These are phyloP conservation scores for Bactericera cockerelli DNA, from an alignment of 1,140 invertebrate species.

Conservation along the genomic window DNA sequence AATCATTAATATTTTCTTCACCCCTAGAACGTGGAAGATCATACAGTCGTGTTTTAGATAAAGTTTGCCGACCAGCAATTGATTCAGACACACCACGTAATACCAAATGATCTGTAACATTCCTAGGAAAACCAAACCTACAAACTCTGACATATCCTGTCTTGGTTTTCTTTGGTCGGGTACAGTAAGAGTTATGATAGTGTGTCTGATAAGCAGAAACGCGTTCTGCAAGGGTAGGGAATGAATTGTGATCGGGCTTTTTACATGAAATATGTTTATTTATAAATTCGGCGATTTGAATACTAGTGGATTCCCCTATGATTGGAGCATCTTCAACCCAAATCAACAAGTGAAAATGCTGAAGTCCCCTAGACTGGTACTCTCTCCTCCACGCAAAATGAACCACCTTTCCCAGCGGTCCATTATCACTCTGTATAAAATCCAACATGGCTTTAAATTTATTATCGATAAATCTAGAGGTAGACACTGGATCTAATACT, in stretches of 20 bases:
- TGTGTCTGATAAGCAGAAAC: conserved; percentile 21
- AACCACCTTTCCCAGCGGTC: conserved; percentile 20
- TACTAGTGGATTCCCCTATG: conserved; percentile 10
- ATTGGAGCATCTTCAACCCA: conserved; percentile 21
- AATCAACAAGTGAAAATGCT: conserved; percentile 17
- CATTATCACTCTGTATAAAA: conserved; percentile 18
- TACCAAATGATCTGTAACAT: conserved; percentile 20
- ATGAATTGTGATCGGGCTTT: conserved; percentile 14
- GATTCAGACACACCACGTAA: conserved; percentile 21
- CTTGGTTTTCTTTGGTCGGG: conserved; percentile 22
- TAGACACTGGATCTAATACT: conserved; percentile 21
- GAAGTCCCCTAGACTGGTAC: conserved; percentile 15
- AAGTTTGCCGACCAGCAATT: conserved; percentile 21
- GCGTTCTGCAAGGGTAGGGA: conserved; percentile 21
- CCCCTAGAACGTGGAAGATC: conserved; percentile 22
- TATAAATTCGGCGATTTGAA: conserved; percentile 27
- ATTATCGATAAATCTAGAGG: conserved; percentile 21
- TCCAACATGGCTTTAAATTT: conserved; percentile 22
- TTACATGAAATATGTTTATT: conserved; percentile 26
- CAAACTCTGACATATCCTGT: conserved; percentile 18
- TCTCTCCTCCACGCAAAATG: conserved; percentile 21
- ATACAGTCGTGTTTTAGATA: conserved; percentile 24
- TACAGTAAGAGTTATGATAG: conserved; percentile 21
- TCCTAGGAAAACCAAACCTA: conserved; percentile 23
- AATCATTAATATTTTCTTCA: conserved; percentile 20